These are phyloP conservation scores for Maniola hyperantus DNA, from an alignment of 2,888 invertebrate species.

Conservation along the genomic window DNA sequence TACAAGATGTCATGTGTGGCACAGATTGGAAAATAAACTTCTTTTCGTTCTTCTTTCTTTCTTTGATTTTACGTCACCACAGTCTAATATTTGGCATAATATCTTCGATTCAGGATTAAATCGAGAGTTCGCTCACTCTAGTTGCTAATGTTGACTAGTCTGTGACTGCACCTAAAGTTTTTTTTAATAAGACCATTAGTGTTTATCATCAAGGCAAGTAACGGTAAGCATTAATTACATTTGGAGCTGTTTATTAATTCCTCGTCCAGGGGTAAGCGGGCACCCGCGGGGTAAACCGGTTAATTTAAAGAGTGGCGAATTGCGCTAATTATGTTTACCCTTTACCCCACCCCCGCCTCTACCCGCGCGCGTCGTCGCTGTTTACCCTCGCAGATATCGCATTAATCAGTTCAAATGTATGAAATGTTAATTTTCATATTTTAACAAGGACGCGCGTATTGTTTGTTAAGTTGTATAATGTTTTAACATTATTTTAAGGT, in stretches of 20 bases:
- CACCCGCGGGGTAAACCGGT: constrained; percentile 39
- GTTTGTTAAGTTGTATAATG: constrained; percentile 10
- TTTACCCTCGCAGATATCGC: constrained; percentile 37
- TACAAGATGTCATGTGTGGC: no score
- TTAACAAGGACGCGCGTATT: constrained; percentile 14
- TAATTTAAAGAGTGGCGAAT: constrained; percentile 47
- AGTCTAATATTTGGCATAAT: no score
- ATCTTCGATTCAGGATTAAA: no score
- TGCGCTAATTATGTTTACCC: constrained; percentile 48
- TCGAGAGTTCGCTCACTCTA: no score
- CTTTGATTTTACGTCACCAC: no score
- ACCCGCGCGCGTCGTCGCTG: constrained; percentile 27
- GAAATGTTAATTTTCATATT: constrained; percentile 34
- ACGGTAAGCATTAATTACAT: constrained; percentile 31
- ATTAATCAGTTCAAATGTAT: constrained; percentile 38
- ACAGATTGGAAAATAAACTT: no score
- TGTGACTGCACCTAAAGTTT: no score
- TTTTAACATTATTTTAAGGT: constrained; percentile 7
- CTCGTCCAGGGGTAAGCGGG: constrained; percentile 21
- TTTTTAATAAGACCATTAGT: neutral
- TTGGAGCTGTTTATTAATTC: constrained; percentile 35
- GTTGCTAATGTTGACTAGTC: no score
- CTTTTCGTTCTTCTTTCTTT: no score
- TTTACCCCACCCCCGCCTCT: constrained; percentile 20
- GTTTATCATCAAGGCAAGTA: neutral